phyloP scores from a whole-genome alignment of 2,888 invertebrate species.

The Cetonia aurata region DNA sequence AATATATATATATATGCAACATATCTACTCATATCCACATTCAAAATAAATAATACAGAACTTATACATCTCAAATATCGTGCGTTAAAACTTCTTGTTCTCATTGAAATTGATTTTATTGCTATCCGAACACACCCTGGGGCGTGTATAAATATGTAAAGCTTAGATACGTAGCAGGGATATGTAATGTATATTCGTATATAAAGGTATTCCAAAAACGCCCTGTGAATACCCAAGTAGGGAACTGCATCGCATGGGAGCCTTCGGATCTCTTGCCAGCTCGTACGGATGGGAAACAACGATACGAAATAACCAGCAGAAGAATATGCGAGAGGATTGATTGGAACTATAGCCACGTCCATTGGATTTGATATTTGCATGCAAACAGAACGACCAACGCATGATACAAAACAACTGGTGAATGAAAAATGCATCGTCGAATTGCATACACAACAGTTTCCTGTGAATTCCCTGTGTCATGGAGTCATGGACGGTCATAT shows the following conservation, averaged over 20 bases:
- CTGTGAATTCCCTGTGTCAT: conserved; percentile 40
- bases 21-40: too few species aligned
- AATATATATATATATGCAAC: too few species aligned
- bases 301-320: conserved; percentile 41
- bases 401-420: conserved; percentile 58
- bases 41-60: too few species aligned
- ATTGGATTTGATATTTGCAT: conserved; percentile 60
- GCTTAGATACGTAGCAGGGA: conserved; percentile 2
- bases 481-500: conserved; percentile 35
- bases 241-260: conserved; percentile 16
- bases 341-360: conserved; percentile 52
- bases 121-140: too few species aligned
- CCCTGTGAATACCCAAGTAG: conserved; percentile 10
- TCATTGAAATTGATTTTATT: too few species aligned
- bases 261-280: conserved; percentile 33
- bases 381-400: conserved; percentile 60
- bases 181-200: too few species aligned
- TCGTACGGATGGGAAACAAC: conserved; percentile 35
- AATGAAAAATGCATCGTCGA: conserved; percentile 57
- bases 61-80: too few species aligned
- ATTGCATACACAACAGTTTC: conserved; percentile 51
- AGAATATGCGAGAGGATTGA: conserved; percentile 7
- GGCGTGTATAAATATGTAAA: conserved; percentile 9
- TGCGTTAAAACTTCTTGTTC: too few species aligned
- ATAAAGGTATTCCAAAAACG: conserved; percentile 31